Conservation (phyloP, 2,888 invertebrate genomes). For the Drosophila ustulata region DNA sequence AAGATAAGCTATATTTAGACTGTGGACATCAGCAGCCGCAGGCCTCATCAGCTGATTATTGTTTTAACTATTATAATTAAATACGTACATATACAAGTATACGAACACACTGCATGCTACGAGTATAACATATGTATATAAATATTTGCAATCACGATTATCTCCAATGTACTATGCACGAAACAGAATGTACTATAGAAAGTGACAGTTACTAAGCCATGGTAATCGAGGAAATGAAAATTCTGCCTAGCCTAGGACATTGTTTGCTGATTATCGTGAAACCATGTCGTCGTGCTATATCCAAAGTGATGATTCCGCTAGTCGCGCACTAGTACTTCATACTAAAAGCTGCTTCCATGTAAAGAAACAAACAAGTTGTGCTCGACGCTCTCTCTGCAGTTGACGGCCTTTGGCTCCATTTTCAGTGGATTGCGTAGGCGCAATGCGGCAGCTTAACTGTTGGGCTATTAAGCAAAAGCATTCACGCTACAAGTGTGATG, state of each 20-base stretch:
- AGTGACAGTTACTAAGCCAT: too few species aligned
- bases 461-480: conserved; percentile 14
- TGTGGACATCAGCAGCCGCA: conserved; percentile 21
- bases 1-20: conserved; percentile 39
- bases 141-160: too few species aligned
- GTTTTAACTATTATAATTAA: conserved; percentile 30
- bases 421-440: conserved; percentile 42
- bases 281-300: too few species aligned
- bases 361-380: conserved; percentile 34
- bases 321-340: too few species aligned
- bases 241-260: too few species aligned
- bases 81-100: conserved; percentile 16
- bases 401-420: conserved; percentile 34
- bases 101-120: conserved; percentile 1
- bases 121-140: too few species aligned
- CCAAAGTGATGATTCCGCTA: too few species aligned
- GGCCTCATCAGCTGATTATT: conserved; percentile 43
- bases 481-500: conserved; percentile 10
- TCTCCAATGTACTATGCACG: too few species aligned
- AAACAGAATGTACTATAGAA: too few species aligned
- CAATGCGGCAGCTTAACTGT: conserved; percentile 2
- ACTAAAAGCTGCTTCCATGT: neutral
- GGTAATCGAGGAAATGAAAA: too few species aligned
- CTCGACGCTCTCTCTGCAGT: neutral
- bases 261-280: too few species aligned